A percentile compares a stretch with the other conserved stretches of the same genome.
These are phyloP conservation scores for Platygyra sinensis DNA, from an alignment of 64 coral and sea anemone genomes.

Conservation along the genomic window DNA sequence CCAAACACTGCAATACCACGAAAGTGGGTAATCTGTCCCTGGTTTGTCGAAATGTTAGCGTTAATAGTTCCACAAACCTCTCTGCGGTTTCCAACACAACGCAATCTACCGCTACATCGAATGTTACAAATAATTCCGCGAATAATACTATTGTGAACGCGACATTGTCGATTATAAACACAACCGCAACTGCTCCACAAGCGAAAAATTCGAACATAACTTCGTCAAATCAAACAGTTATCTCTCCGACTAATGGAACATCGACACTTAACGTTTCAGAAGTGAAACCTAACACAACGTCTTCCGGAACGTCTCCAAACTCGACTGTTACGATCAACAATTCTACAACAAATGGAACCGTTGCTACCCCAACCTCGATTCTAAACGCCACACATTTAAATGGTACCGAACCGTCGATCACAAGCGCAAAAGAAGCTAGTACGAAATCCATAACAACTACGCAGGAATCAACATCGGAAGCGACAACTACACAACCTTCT, in stretches of 20 bases:
- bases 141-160: background rate
- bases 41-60: conserved; percentile 40
- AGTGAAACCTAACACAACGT: background rate
- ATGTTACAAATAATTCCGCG: conserved; percentile 12
- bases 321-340: background rate
- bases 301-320: background rate
- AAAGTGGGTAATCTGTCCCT: conserved; percentile 17
- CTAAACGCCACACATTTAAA: background rate
- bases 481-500: conserved; percentile 18
- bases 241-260: background rate
- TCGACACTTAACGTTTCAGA: background rate
- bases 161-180: conserved; percentile 3
- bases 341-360: background rate
- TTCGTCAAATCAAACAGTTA: background rate
- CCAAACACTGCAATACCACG: conserved; percentile 25
- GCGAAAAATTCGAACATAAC: background rate
- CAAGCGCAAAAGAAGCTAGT: background rate
- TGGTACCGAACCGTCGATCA: background rate
- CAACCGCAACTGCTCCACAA: background rate
- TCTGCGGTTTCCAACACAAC: conserved; percentile 25
- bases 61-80: conserved; percentile 14
- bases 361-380: background rate
- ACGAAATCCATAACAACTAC: conserved; percentile 34
- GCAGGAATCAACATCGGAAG: conserved; percentile 41
- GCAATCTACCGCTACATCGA: conserved; percentile 18